These are phyloP conservation scores for Diarsia rubi DNA, from an alignment of 2,888 invertebrate species.

Conservation along the genomic window DNA sequence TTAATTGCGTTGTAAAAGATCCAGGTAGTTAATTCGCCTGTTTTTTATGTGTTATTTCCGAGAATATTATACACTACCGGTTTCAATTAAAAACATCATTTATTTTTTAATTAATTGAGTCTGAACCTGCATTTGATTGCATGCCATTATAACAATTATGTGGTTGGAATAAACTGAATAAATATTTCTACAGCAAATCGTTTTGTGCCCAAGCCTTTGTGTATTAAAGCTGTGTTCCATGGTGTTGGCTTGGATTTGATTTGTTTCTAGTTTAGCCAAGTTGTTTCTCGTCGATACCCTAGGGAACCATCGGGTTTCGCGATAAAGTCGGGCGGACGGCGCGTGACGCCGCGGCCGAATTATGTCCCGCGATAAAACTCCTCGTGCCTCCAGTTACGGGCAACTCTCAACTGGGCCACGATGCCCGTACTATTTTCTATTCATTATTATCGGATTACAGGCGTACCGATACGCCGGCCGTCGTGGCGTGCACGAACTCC, in stretches of 20 bases:
- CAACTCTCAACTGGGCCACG: slow-evolving; percentile 80
- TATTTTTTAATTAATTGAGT: slow-evolving; percentile 42
- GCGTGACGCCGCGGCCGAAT: slow-evolving; percentile 84
- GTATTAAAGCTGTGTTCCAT: slow-evolving; percentile 28
- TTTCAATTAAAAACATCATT: slow-evolving; percentile 34
- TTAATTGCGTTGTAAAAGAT: slow-evolving; percentile 77
- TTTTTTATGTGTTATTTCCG: slow-evolving; percentile 53
- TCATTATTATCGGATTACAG: slow-evolving; percentile 87
- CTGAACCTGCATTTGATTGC: slow-evolving; percentile 15
- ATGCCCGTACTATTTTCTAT: slow-evolving; percentile 83
- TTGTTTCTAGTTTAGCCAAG: slow-evolving; percentile 65
- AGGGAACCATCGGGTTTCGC: slow-evolving; percentile 77
- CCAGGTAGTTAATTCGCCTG: slow-evolving; percentile 63
- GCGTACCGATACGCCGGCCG: slow-evolving; percentile 77
- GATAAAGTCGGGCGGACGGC: slow-evolving; percentile 80
- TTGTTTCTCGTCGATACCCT: slow-evolving; percentile 74
- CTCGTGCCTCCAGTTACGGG: slow-evolving; percentile 81
- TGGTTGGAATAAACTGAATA: slow-evolving; percentile 1
- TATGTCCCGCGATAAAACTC: slow-evolving; percentile 82
- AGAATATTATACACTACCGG: slow-evolving; percentile 34
- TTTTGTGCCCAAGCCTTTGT: slow-evolving; percentile 5
- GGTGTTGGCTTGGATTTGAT: slow-evolving; percentile 54
- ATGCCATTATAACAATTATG: neutral
- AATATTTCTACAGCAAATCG: slow-evolving; percentile 10
- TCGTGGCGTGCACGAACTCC: slow-evolving; percentile 82